Evolutionary conservation across 1,140 invertebrate species (phyloP).

Genomic region (roundworm (Caenorhabditis elegans)): WBcel235 BX284602.5:14850001-14850500

Average conservation of each 20-base stretch:
- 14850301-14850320: background rate
- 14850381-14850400: no score
- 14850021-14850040: background rate
- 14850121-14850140: background rate
- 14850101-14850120: conserved; percentile 15
- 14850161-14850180: background rate
- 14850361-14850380: no score
- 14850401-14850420: no score
- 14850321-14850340: no score
- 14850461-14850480: no score
- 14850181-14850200: background rate
- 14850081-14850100: background rate
- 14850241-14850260: background rate
- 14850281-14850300: background rate
- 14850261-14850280: background rate
- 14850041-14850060: background rate
- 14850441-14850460: no score
- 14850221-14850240: background rate
- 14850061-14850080: background rate
- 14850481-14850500: no score
- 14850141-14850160: background rate
- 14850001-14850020: background rate
- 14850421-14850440: no score
- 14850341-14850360: no score
- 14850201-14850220: background rate